These are phyloP conservation scores for Nothoprocta perdicaria DNA, from an alignment of 2,113 vertebrate species.

Conservation along the genomic window DNA sequence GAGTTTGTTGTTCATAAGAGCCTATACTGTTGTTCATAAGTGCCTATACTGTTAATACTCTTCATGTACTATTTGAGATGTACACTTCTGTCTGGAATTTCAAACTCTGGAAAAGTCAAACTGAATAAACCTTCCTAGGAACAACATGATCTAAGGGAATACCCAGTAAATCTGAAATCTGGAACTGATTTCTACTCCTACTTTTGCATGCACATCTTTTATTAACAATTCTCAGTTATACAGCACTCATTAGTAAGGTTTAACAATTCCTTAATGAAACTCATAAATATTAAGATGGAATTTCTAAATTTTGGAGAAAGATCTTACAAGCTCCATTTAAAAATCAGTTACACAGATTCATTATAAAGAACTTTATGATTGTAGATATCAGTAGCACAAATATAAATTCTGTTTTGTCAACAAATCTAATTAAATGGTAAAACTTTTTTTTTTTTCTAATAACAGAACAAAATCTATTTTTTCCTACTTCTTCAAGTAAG, in stretches of 20 bases:
- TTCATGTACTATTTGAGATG: neutral
- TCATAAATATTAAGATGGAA: neutral
- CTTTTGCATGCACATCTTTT: neutral
- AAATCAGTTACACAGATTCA: neutral
- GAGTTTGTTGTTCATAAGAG: neutral
- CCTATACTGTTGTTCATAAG: neutral
- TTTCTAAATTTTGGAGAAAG: neutral
- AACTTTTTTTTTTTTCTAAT: rapidly evolving
- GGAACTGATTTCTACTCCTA: neutral
- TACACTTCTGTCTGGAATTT: neutral
- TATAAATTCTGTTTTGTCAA: neutral
- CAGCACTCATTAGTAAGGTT: neutral
- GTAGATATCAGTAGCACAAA: neutral
- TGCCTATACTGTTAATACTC: neutral
- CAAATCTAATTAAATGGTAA: neutral
- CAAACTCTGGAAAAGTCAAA: neutral
- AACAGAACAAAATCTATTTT: neutral
- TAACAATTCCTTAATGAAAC: neutral
- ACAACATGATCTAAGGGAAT: neutral
- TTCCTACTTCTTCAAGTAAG: neutral
- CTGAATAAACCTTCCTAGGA: neutral
- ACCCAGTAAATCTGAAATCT: neutral
- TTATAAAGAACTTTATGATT: neutral
- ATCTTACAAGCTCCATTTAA: neutral
- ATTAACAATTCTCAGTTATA: neutral